Evolutionary conservation across 2,888 invertebrate genomes (phyloP).

Genomic region (Parnassius orleans): DNA sequence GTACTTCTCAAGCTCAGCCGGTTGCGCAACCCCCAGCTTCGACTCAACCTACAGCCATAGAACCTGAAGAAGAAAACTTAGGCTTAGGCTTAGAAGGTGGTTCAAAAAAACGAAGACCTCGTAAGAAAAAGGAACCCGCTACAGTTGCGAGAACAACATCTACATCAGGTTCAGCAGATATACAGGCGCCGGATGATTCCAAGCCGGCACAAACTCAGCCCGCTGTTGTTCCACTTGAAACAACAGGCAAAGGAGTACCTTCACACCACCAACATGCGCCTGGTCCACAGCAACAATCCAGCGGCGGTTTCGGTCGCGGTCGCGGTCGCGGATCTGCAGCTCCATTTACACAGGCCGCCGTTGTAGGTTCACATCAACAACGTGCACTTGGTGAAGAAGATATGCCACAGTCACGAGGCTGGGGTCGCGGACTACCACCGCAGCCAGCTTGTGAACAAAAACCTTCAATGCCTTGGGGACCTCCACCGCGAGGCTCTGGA

Average conservation of each 20-base stretch:
- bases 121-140: conserved; percentile 41
- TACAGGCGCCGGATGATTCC: not conserved
- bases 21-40: conserved; percentile 5
- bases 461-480: not conserved
- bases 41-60: conserved; percentile 24
- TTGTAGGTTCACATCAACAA: too few species aligned
- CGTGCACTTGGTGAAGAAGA: too few species aligned
- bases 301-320: not conserved
- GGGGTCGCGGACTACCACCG: not conserved
- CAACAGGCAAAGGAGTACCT: not conserved
- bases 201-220: conserved; percentile 8
- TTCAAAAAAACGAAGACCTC: conserved; percentile 37
- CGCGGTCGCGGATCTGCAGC: too few species aligned
- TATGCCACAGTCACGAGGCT: not conserved
- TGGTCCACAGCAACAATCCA: not conserved
- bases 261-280: not conserved
- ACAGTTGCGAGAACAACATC: conserved; percentile 19
- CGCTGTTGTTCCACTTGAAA: not conserved
- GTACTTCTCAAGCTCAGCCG: conserved; percentile 21
- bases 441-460: not conserved
- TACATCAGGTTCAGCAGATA: not conserved
- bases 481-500: not conserved
- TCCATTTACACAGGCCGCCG: too few species aligned
- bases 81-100: conserved; percentile 33
- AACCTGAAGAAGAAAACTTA: conserved; percentile 33